Evolutionary conservation across 2,888 invertebrate genomes (phyloP), one percentile per base, ranked within the genome.

Genomic region (Rhyacophila evoluta): DNA sequence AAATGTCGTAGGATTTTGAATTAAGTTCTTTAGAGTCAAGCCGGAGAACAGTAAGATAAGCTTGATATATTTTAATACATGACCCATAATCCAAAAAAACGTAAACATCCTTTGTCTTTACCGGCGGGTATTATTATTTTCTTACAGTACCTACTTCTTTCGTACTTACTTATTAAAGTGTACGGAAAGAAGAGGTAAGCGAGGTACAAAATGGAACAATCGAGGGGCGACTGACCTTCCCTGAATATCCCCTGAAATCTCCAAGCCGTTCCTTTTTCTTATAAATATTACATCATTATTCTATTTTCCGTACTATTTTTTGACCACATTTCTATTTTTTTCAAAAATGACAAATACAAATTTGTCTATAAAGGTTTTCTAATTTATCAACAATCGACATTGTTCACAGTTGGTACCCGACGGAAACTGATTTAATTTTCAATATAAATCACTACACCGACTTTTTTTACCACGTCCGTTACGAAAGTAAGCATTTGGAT

Each of bases 11-110:
- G 1, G 19, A 10, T 55, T 5, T 1, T 1, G 8, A 55, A 55
- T 55, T 5, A 8, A 25, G 25, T 19, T 19, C 55, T 12, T 10
- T 19, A 25, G 19, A 6, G 41, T 41, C 0, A 55, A 55, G 38
- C 38, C 38, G 10, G 6, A 38, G 55, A 55, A 55, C 55, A 55
- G 55, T 55, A 33, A 33, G 29, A 2, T 55, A 55, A 55, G 55
- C 55, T 25, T 55, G 55, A 55, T 55, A 55, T 55, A 55, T 55
- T 55, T 55, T 55, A 55, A 55, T 19, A 8, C 55, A 19, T 25
- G 55, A 55, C 25, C 55, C 55, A 25, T 55, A 55, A 55, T 19
- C 15, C 10, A 41, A 39, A 39, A 55, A 55, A 55, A 55, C 19
- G 55, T 10, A 55, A 55, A 55, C 55, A 12, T 55, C 19, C 55